phyloP scores from a whole-genome alignment of 2,113 vertebrate genomes.

The Thalassarche chlororhynchos region DNA sequence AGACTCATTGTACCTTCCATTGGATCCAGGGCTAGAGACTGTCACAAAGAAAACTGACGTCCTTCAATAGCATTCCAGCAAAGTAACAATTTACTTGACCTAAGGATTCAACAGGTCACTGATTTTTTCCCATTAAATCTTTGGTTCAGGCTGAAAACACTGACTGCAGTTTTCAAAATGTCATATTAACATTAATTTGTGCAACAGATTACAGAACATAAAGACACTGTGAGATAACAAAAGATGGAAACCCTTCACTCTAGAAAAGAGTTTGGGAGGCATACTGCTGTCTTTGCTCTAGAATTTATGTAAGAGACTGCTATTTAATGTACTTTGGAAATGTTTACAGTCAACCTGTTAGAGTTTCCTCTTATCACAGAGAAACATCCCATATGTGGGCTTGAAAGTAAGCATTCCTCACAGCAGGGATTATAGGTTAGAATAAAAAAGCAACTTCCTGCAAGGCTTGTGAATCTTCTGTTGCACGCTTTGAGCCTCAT shows the following conservation, averaged over 20 bases:
- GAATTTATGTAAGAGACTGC: not conserved
- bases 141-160: not conserved
- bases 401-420: slow-evolving; percentile 12
- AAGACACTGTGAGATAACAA: not conserved
- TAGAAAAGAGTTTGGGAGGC: not conserved
- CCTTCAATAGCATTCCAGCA: not conserved
- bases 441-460: slow-evolving; percentile 51
- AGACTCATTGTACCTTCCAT: not conserved
- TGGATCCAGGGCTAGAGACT: not conserved
- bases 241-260: not conserved
- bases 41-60: not conserved
- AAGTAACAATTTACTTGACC: slow-evolving; percentile 24
- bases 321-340: not conserved
- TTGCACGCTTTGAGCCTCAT: not conserved
- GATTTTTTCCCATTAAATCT: not conserved
- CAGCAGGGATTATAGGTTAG: slow-evolving; percentile 27
- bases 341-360: not conserved
- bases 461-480: slow-evolving; percentile 32
- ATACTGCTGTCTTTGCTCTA: not conserved
- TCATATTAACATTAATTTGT: not conserved
- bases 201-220: not conserved
- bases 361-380: slow-evolving; percentile 36
- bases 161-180: not conserved
- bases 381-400: slow-evolving; percentile 19
- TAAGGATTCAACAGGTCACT: slow-evolving; percentile 44